Percentiles rank a stretch among this genome's conserved stretches.
phyloP scores from a whole-genome alignment of 1,140 invertebrate genomes.

The Achatina immaculata region DNA sequence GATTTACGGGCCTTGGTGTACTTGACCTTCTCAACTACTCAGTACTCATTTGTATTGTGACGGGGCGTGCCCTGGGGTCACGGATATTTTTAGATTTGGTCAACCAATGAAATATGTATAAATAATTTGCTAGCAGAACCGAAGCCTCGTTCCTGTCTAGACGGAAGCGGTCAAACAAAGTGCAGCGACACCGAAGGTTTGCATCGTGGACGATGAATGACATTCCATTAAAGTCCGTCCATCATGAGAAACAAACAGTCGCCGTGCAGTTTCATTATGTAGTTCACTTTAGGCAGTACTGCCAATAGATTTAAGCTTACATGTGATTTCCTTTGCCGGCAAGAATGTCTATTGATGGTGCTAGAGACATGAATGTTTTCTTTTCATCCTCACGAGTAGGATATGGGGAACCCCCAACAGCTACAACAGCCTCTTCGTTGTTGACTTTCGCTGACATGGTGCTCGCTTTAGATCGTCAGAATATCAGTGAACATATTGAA shows the following conservation, averaged over 20 bases:
- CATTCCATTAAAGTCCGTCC: conserved; percentile 22
- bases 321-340: neutral
- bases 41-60: no score
- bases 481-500: neutral
- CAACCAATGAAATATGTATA: neutral
- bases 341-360: conserved; percentile 27
- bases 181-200: conserved; percentile 21
- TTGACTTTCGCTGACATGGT: conserved; percentile 39
- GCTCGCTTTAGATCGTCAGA: conserved; percentile 21
- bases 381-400: conserved; percentile 27
- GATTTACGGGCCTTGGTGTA: no score
- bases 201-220: conserved; percentile 42
- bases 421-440: conserved; percentile 11
- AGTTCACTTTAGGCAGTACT: neutral
- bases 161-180: conserved; percentile 41
- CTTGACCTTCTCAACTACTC: no score
- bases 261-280: neutral
- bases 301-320: neutral
- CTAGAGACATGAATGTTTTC: conserved; percentile 30
- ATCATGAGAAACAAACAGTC: neutral
- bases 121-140: neutral
- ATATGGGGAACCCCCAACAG: conserved; percentile 27
- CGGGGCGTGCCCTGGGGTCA: no score
- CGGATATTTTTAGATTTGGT: conserved; percentile 16
- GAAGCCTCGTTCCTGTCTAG: conserved; percentile 14